Conservation (phyloP, 2,888 invertebrate genomes). For the Junonia oenone region DNA sequence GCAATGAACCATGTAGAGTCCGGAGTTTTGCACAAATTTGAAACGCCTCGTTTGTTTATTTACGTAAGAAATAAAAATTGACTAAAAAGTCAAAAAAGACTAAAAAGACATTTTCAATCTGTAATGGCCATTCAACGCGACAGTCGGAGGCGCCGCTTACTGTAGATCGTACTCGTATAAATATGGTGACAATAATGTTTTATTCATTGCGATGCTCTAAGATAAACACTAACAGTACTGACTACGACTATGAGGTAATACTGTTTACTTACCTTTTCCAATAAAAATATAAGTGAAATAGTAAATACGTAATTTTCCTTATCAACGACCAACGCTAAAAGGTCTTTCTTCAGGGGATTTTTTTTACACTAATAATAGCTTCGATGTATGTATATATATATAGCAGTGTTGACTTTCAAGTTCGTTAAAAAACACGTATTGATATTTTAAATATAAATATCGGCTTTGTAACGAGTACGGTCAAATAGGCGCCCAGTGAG, state of each 20-base stretch:
- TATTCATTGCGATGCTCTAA: background rate
- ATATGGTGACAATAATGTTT: background rate
- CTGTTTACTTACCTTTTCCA: background rate
- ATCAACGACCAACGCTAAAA: background rate
- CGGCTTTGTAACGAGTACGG: slow-evolving; percentile 45
- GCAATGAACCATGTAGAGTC: no score
- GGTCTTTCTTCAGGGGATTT: background rate
- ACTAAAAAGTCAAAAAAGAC: background rate
- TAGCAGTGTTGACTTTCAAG: slow-evolving; percentile 3
- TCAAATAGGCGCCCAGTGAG: slow-evolving; percentile 54
- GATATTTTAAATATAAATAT: slow-evolving; percentile 38
- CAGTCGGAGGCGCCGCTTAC: background rate
- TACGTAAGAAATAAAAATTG: background rate
- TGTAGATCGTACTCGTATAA: background rate
- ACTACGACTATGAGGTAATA: background rate
- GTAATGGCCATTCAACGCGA: background rate
- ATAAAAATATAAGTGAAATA: background rate
- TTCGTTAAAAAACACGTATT: slow-evolving; percentile 25
- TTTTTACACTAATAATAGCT: background rate
- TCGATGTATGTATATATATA: background rate
- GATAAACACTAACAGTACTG: background rate
- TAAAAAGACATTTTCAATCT: background rate
- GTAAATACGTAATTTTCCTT: background rate
- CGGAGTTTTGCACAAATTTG: no score
- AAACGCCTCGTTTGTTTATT: no score